A percentile compares a stretch with the other conserved stretches of the same genome.
These are phyloP conservation scores for Phallusia fumigata DNA, from an alignment of 23 tunicate genomes.

Conservation along the genomic window DNA sequence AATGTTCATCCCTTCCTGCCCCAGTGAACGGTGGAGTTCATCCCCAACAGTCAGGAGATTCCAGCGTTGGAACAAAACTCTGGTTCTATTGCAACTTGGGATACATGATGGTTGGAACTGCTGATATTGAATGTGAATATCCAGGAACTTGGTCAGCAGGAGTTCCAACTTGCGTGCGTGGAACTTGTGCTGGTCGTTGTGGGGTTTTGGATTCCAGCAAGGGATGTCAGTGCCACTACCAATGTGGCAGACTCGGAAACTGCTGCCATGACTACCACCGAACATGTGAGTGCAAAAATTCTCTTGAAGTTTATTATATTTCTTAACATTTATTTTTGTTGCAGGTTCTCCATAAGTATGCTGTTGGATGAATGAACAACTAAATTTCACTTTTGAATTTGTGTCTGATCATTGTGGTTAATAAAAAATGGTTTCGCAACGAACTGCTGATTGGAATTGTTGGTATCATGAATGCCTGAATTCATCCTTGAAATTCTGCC, in stretches of 20 bases:
- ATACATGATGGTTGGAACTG: conserved; percentile 20
- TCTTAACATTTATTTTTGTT: too few species aligned
- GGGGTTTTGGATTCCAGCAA: background rate
- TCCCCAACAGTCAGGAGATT: background rate
- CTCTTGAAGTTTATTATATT: too few species aligned
- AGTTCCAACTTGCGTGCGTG: conserved; percentile 12
- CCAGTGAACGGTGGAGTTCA: conserved; percentile 27
- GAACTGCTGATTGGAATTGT: too few species aligned
- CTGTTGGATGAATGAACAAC: too few species aligned
- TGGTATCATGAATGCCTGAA: too few species aligned
- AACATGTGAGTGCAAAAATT: too few species aligned
- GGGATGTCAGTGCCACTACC: background rate
- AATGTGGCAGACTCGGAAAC: conserved; percentile 6
- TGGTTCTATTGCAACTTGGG: conserved; percentile 36
- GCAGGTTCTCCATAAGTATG: too few species aligned
- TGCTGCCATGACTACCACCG: background rate
- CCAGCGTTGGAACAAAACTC: conserved; percentile 31
- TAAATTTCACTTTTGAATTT: too few species aligned
- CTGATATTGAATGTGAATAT: conserved; percentile 9
- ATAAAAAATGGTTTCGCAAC: too few species aligned
- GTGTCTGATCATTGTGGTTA: too few species aligned
- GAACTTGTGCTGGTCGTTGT: background rate
- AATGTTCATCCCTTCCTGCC: conserved; percentile 11
- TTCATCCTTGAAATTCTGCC: too few species aligned
- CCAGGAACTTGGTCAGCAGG: conserved; percentile 9